Conservation (phyloP, 2,888 invertebrate genomes). For the Megaustenia siamemsis region DNA sequence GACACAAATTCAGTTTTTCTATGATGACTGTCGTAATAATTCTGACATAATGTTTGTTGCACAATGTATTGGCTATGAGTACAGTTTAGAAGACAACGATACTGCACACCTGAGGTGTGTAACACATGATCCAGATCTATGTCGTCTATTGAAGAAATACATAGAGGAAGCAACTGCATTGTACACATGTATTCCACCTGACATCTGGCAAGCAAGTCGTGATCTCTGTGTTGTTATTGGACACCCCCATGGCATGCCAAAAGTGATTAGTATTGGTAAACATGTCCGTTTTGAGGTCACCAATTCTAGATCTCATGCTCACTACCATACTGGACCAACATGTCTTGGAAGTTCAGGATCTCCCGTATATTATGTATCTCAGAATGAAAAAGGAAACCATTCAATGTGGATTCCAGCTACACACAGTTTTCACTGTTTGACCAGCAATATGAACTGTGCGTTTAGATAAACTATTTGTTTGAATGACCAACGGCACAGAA, state of each 20-base stretch:
- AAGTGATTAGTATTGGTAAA: conserved; percentile 31
- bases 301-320: background rate
- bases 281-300: conserved; percentile 13
- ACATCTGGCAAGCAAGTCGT: conserved; percentile 12
- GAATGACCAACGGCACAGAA: too few species aligned
- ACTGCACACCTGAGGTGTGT: conserved; percentile 27
- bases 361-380: conserved; percentile 33
- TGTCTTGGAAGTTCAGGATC: conserved; percentile 46
- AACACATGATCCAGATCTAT: conserved; percentile 35
- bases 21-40: conserved; percentile 1
- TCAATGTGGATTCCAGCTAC: conserved; percentile 38
- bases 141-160: background rate
- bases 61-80: conserved; percentile 31
- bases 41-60: background rate
- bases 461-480: conserved; percentile 11
- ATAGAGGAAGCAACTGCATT: background rate
- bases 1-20: conserved; percentile 32
- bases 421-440: conserved; percentile 32
- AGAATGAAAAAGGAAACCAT: conserved; percentile 10
- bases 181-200: conserved; percentile 19
- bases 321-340: conserved; percentile 35
- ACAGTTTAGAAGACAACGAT: conserved; percentile 35
- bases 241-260: conserved; percentile 41
- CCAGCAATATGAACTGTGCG: conserved; percentile 25
- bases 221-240: conserved; percentile 36